Evolutionary conservation across 2,797 vertebrate species (phyloP).

Genomic region (Dipus sagitta): DNA sequence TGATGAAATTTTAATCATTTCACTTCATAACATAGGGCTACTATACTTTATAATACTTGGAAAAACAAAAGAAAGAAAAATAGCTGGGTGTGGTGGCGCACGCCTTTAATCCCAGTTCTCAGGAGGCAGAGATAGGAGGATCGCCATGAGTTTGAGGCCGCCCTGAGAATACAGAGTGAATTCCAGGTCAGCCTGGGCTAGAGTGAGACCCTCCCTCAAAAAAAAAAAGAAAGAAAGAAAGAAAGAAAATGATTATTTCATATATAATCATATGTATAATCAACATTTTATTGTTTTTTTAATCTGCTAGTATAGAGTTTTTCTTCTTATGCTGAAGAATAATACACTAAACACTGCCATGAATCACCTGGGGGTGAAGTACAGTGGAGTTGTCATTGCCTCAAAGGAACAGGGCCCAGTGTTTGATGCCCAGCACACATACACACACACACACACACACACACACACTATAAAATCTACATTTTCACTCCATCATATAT

Average conservation of each 20-base stretch:
- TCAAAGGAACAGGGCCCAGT: no score
- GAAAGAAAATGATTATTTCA: constrained; percentile 1
- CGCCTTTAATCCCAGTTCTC: no score
- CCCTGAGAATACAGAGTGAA: no score
- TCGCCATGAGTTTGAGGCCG: no score
- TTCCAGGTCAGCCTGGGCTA: no score
- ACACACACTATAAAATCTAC: neutral
- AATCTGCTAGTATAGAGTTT: neutral
- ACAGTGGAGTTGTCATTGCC: neutral
- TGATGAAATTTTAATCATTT: constrained; percentile 38
- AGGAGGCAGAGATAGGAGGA: no score
- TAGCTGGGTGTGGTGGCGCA: no score
- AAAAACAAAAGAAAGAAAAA: neutral
- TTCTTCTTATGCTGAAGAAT: neutral
- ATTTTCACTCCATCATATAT: constrained; percentile 5
- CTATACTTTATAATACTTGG: constrained; percentile 15
- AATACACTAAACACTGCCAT: neutral
- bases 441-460: no score
- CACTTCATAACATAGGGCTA: neutral
- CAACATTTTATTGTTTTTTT: constrained; percentile 4
- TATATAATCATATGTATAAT: neutral
- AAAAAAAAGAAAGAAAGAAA: neutral
- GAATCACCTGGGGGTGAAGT: no score
- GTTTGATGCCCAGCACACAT: neutral
- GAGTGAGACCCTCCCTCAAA: no score